Conservation (phyloP, 2,113 vertebrate genomes). For the Bubalus kerabau region DNA sequence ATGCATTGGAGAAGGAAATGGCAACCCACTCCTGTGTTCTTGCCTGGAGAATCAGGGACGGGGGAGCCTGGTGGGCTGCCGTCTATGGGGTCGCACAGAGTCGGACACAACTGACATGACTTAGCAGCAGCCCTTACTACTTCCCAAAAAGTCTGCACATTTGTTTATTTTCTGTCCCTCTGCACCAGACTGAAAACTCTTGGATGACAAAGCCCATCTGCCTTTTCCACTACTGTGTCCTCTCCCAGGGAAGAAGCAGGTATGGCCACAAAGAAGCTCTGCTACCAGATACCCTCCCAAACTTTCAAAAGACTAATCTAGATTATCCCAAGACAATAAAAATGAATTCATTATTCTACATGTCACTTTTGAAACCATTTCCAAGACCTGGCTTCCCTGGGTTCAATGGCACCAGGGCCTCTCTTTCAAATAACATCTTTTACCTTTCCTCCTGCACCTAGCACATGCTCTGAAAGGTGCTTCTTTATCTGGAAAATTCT, state of each 20-base stretch:
- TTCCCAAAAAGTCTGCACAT: background rate
- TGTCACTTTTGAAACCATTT: background rate
- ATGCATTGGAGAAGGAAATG: no score
- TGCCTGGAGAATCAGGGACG: no score
- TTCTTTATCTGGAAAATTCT: background rate
- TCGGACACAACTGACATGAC: no score
- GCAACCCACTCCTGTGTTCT: no score
- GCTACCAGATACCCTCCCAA: background rate
- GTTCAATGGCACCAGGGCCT: background rate
- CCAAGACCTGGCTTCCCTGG: background rate
- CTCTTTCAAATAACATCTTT: background rate
- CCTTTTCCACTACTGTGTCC: background rate
- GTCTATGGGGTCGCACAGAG: no score
- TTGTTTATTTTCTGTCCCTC: background rate
- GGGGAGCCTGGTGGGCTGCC: no score
- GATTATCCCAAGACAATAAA: background rate
- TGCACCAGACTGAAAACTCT: background rate
- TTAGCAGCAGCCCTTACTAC: background rate
- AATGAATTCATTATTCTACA: background rate
- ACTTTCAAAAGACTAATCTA: background rate
- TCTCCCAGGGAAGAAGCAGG: background rate
- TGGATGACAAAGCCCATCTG: background rate
- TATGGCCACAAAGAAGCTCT: background rate
- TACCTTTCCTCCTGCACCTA: background rate
- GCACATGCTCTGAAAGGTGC: background rate